Evolutionary conservation across 2,888 invertebrate species (phyloP), one percentile per base, ranked within the genome.

Genomic region (Dexiosoma caninum): DNA sequence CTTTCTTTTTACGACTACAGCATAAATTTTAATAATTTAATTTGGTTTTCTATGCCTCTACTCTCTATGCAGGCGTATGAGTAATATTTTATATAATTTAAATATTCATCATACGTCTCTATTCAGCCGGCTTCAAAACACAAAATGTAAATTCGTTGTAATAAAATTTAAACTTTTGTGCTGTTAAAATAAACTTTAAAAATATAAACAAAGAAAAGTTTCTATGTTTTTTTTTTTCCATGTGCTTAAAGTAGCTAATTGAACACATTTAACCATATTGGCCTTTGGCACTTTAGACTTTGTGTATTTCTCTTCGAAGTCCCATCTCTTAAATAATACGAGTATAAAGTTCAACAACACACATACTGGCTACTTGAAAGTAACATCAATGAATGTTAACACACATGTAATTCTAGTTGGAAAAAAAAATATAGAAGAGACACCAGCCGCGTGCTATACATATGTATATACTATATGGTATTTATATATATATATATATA

Each of bases 241-340:
- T 57, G 59, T 55, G 53, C 76, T 62, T 76, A 62, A 62, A 80
- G 67, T 40, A 72, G 62, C 67, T 72, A 80, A 80, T 80, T 76
- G 71, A 76, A 76, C 79, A 74, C 69, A 59, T 79, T 75, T 62
- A 72, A 72, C 76, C 71, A 76, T 71, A 67, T 67, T 75, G 71
- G 67, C 67, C 71, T 76, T 53, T 66, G 67, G 76, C 67, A 67
- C 62, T 70, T 80, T 67, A 62, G 9, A 71, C 49, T 62, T 76
- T 76, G 60, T 71, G 44, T 30, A 37, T 10, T 59, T 37, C 37
- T 53, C 23, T 64, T 23, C 10, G 9, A 32, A 30, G 44, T 60
- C 9, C 2, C 16, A 59, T 6, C 30, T 23, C 8, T n/a, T 32
- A 60, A 60, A 16, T 42, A 53, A n/a, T 42, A 27, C 10, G n/a